Conservation (phyloP, 92 coral and sea anemone genomes). For the Virgularia gustaviana region DNA sequence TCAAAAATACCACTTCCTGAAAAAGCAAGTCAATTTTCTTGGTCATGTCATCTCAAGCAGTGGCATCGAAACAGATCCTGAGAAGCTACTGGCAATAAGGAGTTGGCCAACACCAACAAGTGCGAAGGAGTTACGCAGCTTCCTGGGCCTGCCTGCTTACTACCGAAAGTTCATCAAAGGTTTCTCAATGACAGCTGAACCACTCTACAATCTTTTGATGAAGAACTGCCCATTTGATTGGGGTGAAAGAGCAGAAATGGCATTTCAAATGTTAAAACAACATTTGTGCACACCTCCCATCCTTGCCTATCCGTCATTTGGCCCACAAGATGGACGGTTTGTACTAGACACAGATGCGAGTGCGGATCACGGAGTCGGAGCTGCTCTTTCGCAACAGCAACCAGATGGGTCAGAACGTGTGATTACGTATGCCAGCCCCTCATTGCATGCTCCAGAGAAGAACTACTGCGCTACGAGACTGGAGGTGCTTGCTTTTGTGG, state of each 20-base stretch:
- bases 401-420: conserved; percentile 20
- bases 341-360: conserved; percentile 57
- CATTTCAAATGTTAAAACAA: conserved; percentile 33
- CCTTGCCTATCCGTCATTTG: conserved; percentile 36
- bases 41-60: conserved; percentile 48
- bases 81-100: conserved; percentile 29
- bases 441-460: conserved; percentile 4
- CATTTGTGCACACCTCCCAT: conserved; percentile 31
- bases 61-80: conserved; percentile 52
- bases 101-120: conserved; percentile 38
- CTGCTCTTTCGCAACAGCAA: conserved; percentile 30
- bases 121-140: conserved; percentile 30
- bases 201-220: conserved; percentile 34
- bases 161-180: conserved; percentile 37
- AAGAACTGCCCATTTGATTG: conserved; percentile 34
- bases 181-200: conserved; percentile 37
- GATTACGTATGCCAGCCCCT: conserved; percentile 28
- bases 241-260: conserved; percentile 37
- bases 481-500: conserved; percentile 37
- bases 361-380: conserved; percentile 1
- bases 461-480: conserved; percentile 24
- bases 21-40: conserved; percentile 36
- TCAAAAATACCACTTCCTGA: conserved; percentile 38
- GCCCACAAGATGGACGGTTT: conserved; percentile 18
- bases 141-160: conserved; percentile 38